phyloP scores from a whole-genome alignment of 2,113 vertebrate genomes.

The Bos indicus region DNA sequence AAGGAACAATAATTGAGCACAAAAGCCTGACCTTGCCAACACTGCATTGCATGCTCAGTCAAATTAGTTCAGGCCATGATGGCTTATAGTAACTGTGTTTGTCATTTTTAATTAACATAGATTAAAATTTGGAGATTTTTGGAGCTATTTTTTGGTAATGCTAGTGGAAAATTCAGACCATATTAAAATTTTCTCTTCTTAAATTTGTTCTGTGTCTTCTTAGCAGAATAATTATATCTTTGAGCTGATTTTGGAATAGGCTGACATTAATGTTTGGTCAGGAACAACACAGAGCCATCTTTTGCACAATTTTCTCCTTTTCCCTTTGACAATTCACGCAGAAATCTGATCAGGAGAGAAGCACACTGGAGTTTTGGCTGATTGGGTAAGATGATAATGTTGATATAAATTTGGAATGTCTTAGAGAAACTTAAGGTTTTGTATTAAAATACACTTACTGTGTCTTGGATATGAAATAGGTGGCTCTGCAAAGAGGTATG shows the following conservation, averaged over 20 bases:
- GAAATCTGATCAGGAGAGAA: not conserved
- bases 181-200: constrained; percentile 13
- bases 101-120: not conserved
- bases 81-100: not conserved
- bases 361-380: constrained; percentile 15
- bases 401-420: constrained; percentile 32
- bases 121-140: constrained; percentile 41
- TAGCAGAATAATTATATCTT: constrained; percentile 33
- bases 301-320: constrained; percentile 3
- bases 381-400: not conserved
- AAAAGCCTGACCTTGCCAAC: not conserved
- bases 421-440: constrained; percentile 8
- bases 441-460: not conserved
- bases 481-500: not conserved
- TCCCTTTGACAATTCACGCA: constrained; percentile 30
- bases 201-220: constrained; percentile 32
- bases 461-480: constrained; percentile 2
- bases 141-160: not conserved
- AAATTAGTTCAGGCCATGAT: not conserved
- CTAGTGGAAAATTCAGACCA: not conserved
- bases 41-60: not conserved
- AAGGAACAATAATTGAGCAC: not conserved
- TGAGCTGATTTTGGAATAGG: constrained; percentile 45
- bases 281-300: not conserved
- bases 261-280: not conserved